Evolutionary conservation across 30 jellyfish, hydroid and myxozoan genomes (phyloP).

Genomic region (Nemopilema nomurai): DNA sequence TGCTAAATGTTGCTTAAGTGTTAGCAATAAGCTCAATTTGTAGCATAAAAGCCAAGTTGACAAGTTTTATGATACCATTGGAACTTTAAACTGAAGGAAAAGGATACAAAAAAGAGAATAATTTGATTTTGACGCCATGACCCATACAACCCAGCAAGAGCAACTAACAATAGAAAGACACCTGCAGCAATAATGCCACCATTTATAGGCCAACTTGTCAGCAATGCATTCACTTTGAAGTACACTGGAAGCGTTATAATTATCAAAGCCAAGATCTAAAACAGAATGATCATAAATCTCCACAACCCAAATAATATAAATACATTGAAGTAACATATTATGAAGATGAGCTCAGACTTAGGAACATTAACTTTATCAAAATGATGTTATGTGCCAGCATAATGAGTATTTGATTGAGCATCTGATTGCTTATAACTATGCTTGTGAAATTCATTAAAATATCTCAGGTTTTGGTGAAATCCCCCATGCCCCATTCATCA

Average conservation of each 20-base stretch:
- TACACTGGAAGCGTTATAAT: slow-evolving; percentile 92
- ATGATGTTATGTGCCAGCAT: too few relatives aligned
- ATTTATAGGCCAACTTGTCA: slow-evolving; percentile 96
- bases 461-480: too few relatives aligned
- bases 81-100: not conserved
- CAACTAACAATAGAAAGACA: slow-evolving; percentile 67
- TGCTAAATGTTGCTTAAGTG: too few relatives aligned
- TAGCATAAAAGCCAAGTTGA: not conserved
- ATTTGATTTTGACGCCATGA: slow-evolving; percentile 90
- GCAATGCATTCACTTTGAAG: slow-evolving; percentile 74
- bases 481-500: too few relatives aligned
- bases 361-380: too few relatives aligned
- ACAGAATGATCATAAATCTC: not conserved
- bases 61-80: not conserved
- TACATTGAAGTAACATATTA: too few relatives aligned
- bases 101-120: slow-evolving; percentile 96
- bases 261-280: slow-evolving; percentile 84
- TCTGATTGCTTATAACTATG: too few relatives aligned
- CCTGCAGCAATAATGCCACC: slow-evolving; percentile 98
- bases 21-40: too few relatives aligned
- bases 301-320: too few relatives aligned
- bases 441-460: too few relatives aligned
- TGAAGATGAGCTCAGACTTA: too few relatives aligned
- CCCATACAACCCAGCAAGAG: slow-evolving; percentile 92
- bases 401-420: too few relatives aligned